A percentile compares a stretch with the other conserved stretches of the same genome.
Evolutionary conservation across 2,113 vertebrate species (phyloP).

Genomic region (Cynopterus brachyotis): DNA sequence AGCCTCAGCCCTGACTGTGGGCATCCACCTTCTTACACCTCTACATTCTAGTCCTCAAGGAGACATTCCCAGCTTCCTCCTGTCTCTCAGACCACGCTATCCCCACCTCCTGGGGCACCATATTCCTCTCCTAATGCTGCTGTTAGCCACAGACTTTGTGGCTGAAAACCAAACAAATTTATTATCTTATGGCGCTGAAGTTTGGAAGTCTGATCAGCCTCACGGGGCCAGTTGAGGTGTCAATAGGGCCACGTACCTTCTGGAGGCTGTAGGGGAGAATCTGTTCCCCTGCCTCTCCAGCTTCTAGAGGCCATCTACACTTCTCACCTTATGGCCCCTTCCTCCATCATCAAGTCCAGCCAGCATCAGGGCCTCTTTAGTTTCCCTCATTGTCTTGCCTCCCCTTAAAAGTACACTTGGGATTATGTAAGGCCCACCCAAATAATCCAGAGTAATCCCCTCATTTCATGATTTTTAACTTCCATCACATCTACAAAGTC

Average conservation of each 20-base stretch:
- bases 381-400: background rate
- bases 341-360: background rate
- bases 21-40: background rate
- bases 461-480: background rate
- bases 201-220: background rate
- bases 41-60: background rate
- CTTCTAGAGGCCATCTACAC: background rate
- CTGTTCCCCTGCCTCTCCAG: background rate
- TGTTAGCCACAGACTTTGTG: background rate
- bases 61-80: background rate
- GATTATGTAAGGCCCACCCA: background rate
- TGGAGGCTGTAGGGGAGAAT: background rate
- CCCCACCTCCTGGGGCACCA: background rate
- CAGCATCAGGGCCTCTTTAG: background rate
- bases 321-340: background rate
- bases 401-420: background rate
- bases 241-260: rapidly evolving
- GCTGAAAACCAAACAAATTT: background rate
- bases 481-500: background rate
- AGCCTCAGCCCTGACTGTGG: background rate
- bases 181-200: too few species aligned
- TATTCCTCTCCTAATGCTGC: background rate
- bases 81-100: background rate
- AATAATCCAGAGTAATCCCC: background rate
- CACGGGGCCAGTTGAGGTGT: background rate